These are phyloP conservation scores for Trematocara zebra DNA, from an alignment of 2,113 vertebrate genomes.

Conservation along the genomic window DNA sequence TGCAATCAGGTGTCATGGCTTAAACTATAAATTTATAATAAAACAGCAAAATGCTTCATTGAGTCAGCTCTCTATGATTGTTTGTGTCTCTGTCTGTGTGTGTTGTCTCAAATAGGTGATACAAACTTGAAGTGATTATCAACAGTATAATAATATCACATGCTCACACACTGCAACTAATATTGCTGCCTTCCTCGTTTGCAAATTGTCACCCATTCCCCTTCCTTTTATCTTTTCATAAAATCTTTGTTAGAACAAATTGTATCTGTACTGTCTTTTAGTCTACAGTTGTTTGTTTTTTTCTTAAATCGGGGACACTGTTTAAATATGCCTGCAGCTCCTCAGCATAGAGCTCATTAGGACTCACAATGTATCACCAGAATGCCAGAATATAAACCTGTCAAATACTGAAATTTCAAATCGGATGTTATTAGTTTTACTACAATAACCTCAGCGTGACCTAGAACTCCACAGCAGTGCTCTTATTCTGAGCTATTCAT, in stretches of 20 bases:
- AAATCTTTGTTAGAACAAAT: not conserved
- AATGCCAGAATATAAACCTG: not conserved
- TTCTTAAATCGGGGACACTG: constrained; percentile 1
- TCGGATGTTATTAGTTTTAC: constrained; percentile 13
- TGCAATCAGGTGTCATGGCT: not conserved
- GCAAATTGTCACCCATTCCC: not conserved
- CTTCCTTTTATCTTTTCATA: not conserved
- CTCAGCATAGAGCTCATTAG: constrained; percentile 26
- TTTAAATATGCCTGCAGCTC: not conserved
- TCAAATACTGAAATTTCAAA: constrained; percentile 19
- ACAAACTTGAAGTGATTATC: not conserved
- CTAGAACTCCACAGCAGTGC: not conserved
- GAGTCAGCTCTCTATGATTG: not conserved
- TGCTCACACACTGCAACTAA: not conserved
- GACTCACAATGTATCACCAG: constrained; percentile 29
- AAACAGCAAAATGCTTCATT: not conserved
- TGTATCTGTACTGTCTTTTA: not conserved
- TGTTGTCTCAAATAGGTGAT: not conserved
- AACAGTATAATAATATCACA: not conserved
- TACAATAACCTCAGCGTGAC: not conserved
- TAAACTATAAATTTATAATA: not conserved
- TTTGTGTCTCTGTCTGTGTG: not conserved
- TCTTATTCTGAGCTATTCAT: not conserved
- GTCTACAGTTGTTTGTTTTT: not conserved
- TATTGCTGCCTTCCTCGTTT: not conserved